Conservation (phyloP, 2,113 vertebrate species). For the Indri indri region DNA sequence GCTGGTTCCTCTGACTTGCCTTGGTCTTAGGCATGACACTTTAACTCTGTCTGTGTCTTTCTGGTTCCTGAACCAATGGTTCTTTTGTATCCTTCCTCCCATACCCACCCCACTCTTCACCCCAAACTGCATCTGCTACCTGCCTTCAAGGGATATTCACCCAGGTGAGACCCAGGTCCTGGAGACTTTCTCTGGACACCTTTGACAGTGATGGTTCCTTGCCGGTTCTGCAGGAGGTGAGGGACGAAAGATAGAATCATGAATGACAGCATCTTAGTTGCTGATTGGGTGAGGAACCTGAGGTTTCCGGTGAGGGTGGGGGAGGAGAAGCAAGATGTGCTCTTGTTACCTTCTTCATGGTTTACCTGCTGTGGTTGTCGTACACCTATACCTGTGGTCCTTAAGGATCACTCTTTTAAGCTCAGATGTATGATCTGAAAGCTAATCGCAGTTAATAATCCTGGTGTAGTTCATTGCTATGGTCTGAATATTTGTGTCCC, state of each 20-base stretch:
- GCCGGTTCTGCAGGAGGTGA: not conserved
- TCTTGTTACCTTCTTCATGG: not conserved
- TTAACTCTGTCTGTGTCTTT: not conserved
- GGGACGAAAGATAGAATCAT: not conserved
- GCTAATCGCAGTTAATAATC: not conserved
- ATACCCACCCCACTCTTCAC: rapidly evolving
- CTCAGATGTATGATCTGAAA: not conserved
- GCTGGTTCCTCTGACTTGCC: not conserved
- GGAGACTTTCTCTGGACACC: not conserved
- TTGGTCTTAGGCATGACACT: not conserved
- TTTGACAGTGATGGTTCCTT: no score
- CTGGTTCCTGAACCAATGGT: not conserved
- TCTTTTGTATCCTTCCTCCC: not conserved
- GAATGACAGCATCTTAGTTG: not conserved
- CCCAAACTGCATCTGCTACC: not conserved
- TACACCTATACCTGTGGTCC: not conserved
- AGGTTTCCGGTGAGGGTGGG: not conserved
- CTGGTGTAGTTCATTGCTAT: not conserved
- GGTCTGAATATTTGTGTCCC: not conserved
- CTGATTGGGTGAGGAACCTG: not conserved
- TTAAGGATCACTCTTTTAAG: not conserved
- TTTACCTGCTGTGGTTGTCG: no score
- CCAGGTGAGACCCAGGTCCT: not conserved
- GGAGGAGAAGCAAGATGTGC: not conserved
- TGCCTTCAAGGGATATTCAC: not conserved